Conservation (phyloP, 2,113 vertebrate species). For the Illadopsis cleaveri region DNA sequence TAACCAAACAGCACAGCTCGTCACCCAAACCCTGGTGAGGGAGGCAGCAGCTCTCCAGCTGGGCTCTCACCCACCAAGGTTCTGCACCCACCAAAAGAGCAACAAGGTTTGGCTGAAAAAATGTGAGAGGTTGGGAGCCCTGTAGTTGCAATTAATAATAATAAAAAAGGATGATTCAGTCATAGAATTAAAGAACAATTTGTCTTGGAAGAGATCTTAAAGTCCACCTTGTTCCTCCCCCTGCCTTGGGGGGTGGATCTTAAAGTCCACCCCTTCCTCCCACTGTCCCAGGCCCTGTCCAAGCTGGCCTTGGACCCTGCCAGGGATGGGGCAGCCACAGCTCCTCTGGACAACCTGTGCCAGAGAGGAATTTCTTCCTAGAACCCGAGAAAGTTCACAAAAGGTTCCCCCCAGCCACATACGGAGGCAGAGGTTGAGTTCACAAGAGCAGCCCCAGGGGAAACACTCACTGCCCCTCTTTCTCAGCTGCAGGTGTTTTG, state of each 20-base stretch:
- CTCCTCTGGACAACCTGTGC: background rate
- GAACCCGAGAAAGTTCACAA: accelerated
- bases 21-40: accelerated
- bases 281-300: background rate
- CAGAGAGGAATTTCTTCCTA: background rate
- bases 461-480: accelerated
- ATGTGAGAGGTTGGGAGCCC: accelerated
- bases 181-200: background rate
- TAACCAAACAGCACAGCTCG: slow-evolving; percentile 44
- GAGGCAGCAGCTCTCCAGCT: background rate
- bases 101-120: background rate
- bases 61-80: background rate
- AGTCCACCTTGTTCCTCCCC: background rate
- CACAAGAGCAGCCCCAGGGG: background rate
- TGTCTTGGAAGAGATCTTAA: background rate
- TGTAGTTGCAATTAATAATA: background rate
- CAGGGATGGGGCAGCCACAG: background rate
- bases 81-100: background rate
- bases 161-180: too few species aligned
- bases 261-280: background rate
- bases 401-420: accelerated
- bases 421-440: accelerated
- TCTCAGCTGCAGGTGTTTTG: accelerated
- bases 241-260: too few species aligned
- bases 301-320: background rate